Percentiles rank a stretch among this genome's conserved stretches.
Conservation (phyloP, 2,888 invertebrate species). For the Pseudococcus viburni region DNA sequence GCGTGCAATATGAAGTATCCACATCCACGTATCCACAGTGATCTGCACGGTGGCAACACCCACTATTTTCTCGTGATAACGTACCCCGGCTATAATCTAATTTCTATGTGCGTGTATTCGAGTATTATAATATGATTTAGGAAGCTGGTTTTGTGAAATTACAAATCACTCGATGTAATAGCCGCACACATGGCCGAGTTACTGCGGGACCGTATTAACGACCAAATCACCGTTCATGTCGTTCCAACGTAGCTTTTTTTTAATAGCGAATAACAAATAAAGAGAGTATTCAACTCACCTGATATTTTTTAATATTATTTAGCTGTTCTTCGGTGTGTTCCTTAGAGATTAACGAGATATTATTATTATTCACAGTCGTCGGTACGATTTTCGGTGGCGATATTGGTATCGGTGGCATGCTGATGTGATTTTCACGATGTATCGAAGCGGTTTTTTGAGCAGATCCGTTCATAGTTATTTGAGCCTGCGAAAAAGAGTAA, state of each 20-base stretch:
- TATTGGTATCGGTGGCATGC: conserved; percentile 70
- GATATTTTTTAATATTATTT: conserved; percentile 92
- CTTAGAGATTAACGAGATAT: conserved; percentile 68
- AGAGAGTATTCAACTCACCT: conserved; percentile 76
- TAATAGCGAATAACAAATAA: background rate
- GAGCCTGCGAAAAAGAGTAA: conserved; percentile 56
- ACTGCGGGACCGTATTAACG: background rate
- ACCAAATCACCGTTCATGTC: background rate
- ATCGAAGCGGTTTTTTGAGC: conserved; percentile 67
- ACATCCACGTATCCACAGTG: background rate
- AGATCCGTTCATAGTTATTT: conserved; percentile 65
- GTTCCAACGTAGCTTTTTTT: background rate
- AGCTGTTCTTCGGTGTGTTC: conserved; percentile 88
- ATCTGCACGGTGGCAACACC: conserved; percentile 22
- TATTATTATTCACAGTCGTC: conserved; percentile 72
- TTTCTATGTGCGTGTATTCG: background rate
- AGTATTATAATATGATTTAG: conserved; percentile 13
- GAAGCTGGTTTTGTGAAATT: background rate
- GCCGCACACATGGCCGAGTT: conserved; percentile 1
- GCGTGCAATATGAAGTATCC: conserved; percentile 44
- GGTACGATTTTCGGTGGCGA: conserved; percentile 68
- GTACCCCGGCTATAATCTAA: conserved; percentile 4
- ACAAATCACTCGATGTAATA: conserved; percentile 32
- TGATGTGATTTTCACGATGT: conserved; percentile 53
- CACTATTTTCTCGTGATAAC: conserved; percentile 45